Evolutionary conservation across 2,888 invertebrate genomes (phyloP).

Genomic region (Apamea epomidion): DNA sequence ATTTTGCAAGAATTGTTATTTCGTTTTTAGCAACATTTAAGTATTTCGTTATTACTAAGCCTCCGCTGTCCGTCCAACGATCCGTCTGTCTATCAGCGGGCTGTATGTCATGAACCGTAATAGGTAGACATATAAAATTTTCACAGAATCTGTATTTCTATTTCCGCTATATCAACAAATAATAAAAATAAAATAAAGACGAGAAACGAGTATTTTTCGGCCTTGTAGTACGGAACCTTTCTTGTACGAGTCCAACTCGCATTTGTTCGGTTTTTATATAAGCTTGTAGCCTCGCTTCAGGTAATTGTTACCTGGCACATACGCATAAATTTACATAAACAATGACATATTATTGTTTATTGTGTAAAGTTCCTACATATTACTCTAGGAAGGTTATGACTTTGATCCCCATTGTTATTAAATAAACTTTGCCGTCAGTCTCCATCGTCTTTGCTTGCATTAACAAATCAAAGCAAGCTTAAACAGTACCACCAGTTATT

Average conservation of each 20-base stretch:
- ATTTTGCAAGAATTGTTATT: neutral
- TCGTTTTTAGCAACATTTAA: neutral
- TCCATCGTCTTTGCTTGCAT: slow-evolving; percentile 25
- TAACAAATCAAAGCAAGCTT: slow-evolving; percentile 15
- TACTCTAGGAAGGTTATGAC: neutral
- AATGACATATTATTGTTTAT: neutral
- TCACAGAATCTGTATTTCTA: neutral
- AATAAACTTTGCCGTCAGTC: slow-evolving; percentile 10
- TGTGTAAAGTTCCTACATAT: neutral
- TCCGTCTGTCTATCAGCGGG: too few relatives aligned
- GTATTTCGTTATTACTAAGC: too few relatives aligned
- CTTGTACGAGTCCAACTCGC: neutral
- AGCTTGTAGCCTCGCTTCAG: neutral
- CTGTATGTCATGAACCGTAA: neutral
- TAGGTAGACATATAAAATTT: neutral
- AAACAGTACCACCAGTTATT: slow-evolving; percentile 35
- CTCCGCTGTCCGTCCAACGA: too few relatives aligned
- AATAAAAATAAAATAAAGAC: neutral
- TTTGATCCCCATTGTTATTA: neutral
- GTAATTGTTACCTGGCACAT: neutral
- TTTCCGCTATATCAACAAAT: neutral
- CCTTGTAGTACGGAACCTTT: neutral
- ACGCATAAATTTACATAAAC: neutral
- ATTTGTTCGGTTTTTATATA: neutral
- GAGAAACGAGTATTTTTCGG: neutral